Conservation (phyloP, 2,797 vertebrate genomes). For the Austrolebias charrua region DNA sequence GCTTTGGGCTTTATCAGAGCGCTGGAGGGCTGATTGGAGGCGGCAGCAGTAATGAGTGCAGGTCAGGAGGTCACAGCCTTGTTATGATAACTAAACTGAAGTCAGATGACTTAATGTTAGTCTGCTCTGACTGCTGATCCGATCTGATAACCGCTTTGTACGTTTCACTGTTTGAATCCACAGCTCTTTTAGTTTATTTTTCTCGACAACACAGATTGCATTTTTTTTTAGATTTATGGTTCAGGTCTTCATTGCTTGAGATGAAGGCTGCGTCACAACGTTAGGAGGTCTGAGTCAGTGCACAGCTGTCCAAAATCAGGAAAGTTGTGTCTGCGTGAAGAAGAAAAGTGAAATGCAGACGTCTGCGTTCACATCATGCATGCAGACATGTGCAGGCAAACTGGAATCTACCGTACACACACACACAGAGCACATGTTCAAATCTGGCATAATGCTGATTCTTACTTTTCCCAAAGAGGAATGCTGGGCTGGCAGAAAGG, state of each 20-base stretch:
- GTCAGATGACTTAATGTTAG: slow-evolving; percentile 49
- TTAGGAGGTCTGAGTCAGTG: neutral
- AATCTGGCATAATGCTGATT: slow-evolving; percentile 84
- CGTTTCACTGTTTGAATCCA: slow-evolving; percentile 36
- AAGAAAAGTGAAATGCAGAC: slow-evolving; percentile 6
- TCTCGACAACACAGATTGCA: too few species aligned
- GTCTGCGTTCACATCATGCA: slow-evolving; percentile 7
- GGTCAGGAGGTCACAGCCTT: slow-evolving; percentile 63
- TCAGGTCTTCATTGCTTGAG: neutral
- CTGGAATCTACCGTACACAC: slow-evolving; percentile 38
- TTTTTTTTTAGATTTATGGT: neutral
- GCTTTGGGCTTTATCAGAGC: slow-evolving; percentile 58
- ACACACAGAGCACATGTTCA: slow-evolving; percentile 60
- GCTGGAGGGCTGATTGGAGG: slow-evolving; percentile 59
- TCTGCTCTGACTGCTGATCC: slow-evolving; percentile 41
- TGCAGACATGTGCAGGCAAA: slow-evolving; percentile 9
- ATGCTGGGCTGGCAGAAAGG: slow-evolving; percentile 80
- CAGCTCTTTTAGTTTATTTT: slow-evolving; percentile 1
- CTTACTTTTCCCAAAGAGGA: slow-evolving; percentile 75
- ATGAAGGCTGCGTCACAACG: neutral
- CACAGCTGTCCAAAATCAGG: neutral
- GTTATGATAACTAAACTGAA: slow-evolving; percentile 70
- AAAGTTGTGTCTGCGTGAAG: neutral
- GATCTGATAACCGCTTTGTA: slow-evolving; percentile 38
- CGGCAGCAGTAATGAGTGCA: slow-evolving; percentile 65